Evolutionary conservation across 2,888 invertebrate genomes (phyloP), one percentile per base, ranked within the genome.

Genomic region (Chrysina gloriosa): DNA sequence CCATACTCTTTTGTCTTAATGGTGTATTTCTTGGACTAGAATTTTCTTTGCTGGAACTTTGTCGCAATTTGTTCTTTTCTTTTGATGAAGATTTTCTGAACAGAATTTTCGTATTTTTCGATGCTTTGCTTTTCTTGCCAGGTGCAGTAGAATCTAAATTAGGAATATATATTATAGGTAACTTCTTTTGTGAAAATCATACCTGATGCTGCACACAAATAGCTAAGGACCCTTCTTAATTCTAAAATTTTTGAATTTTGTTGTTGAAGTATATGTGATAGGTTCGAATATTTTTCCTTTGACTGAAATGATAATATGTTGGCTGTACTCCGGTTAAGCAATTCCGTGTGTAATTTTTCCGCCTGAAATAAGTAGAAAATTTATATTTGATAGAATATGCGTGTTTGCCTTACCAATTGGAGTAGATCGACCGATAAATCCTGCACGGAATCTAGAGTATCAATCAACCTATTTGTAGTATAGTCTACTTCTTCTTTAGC

Each of bases 181-280:
- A 48, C 9, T 23, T 23, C 16, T 16, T 11, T 7, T 9, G 5
- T 14, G 5, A 7, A 31, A 2, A 11, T 19, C 52, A 64, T 77
- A 84, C 83, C 83, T 74, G 82, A 78, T 47, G 81, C 78, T 19
- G 83, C 80, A 71, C 83, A 84, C 29, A 84, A 74, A 67, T 81
- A 81, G 67, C 79, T 83, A 16, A 85, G 73, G 67, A 81, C 80
- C 69, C 83, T 73, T 71, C 84, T 78, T 11, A 85, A 74, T 70
- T 85, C 84, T 39, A 82, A 76, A 42, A 85, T 79, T 77, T 84
- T 85, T 39, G 72, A 73, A 23, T 74, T 76, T 23, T 81, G 74
- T 23, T 58, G 64, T 0, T 61, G 47, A 9, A 69, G 16, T 25
- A 64, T 64, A 19, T 14, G 42, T 5, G 31, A 29, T 14, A 69